Evolutionary conservation across 2,888 invertebrate species (phyloP), one percentile per base, ranked within the genome.

Genomic region (Epinotia nisella): DNA sequence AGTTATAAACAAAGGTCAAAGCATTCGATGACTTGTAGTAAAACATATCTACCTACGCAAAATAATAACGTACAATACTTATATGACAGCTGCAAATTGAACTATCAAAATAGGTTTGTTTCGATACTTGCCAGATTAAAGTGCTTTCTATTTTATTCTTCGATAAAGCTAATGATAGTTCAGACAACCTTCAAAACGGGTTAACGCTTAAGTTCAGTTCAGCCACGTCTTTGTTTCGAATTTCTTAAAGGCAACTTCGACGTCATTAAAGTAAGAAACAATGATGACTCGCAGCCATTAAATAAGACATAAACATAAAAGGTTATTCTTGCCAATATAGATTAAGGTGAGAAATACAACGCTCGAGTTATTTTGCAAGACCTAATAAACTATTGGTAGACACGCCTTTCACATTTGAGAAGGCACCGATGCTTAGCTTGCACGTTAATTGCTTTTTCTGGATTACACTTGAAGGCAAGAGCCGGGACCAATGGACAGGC

Each of bases 401-500:
- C 49, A 19, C 70, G 51, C 69, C 69, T 29, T 60, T 55, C 59
- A 35, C 21, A 39, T 60, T 69, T 35, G 2, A 21, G 45, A 62
- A 55, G 5, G 35, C 19, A 19, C 45, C 70, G 39, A 41, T 55
- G n/a, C 49, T 49, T 56, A 66, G 55, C 55, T 41, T 55, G 39
- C 4, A 39, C 11, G 39, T 19, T 66, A 66, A 66, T 66, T 68
- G 67, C 67, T 59, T 58, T 60, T 68, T 29, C 45, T 58, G 29
- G 41, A 49, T 68, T 56, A 21, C 24, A 68, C 11, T 35, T 39
- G 51, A 58, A 17, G 19, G 41, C 76, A 77, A 76, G 78, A 80
- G 79, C 82, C 82, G 82, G 81, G 79, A 77, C 83, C 83, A 84
- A 83, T 81, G 85, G 83, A 80, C 80, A 83, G 83, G 76, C 77